Evolutionary conservation across 2,113 vertebrate species (phyloP).

Genomic region (Pogona vitticeps): DNA sequence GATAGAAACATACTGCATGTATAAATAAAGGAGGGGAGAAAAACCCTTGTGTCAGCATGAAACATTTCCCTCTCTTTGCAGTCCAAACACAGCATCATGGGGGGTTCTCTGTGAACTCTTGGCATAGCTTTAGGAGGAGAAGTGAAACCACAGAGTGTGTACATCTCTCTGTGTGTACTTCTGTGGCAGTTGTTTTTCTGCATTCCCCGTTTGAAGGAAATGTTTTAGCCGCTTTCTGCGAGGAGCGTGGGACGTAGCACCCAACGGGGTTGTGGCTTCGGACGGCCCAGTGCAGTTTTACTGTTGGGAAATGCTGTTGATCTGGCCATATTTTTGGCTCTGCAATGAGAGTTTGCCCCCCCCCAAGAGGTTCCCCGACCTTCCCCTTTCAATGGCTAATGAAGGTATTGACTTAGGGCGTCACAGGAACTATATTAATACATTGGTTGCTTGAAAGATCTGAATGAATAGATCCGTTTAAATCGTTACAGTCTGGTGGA

Average conservation of each 20-base stretch:
- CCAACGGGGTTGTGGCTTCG: neutral
- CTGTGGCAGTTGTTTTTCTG: neutral
- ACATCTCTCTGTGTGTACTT: neutral
- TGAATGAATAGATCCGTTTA: too few relatives aligned
- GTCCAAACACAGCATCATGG: neutral
- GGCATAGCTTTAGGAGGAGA: neutral
- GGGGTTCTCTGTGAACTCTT: neutral
- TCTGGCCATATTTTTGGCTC: too few relatives aligned
- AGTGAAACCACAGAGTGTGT: neutral
- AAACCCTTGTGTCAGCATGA: neutral
- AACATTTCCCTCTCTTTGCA: neutral
- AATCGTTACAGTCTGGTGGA: too few relatives aligned
- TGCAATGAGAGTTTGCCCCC: neutral
- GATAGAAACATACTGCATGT: neutral
- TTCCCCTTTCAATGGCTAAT: too few relatives aligned
- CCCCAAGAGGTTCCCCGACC: neutral
- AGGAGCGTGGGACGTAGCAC: neutral
- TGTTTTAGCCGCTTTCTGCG: neutral
- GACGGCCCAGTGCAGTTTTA: neutral
- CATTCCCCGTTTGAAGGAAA: neutral
- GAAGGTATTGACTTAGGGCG: neutral
- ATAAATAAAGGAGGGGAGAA: neutral
- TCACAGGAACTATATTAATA: neutral
- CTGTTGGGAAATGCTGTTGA: neutral
- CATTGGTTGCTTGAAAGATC: neutral